Percentiles rank a stretch among this genome's conserved stretches.
Conservation (phyloP, 2,113 vertebrate genomes). For the Channa maculata region DNA sequence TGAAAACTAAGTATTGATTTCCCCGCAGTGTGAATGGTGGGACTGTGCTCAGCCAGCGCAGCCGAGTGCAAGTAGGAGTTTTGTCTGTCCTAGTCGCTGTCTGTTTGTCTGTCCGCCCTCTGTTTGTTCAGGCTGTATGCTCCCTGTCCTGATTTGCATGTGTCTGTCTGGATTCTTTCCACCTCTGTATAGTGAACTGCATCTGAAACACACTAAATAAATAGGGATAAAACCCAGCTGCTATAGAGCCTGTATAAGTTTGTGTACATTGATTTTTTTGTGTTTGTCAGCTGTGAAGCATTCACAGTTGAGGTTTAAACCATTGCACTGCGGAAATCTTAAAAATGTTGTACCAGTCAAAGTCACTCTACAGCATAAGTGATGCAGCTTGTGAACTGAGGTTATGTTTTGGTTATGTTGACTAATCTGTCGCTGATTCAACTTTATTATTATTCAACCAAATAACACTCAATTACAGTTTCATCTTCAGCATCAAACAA, state of each 20-base stretch:
- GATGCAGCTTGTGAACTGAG: not conserved
- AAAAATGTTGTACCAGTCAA: not conserved
- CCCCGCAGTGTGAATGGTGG: conserved; percentile 68
- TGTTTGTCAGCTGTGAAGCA: conserved; percentile 10
- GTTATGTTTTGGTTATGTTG: conserved; percentile 7
- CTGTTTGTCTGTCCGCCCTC: conserved; percentile 50
- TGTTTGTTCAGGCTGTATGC: conserved; percentile 38
- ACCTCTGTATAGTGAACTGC: not conserved
- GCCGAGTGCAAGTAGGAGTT: conserved; percentile 58
- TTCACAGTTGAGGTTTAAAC: conserved; percentile 5
- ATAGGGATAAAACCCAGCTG: conserved; percentile 10
- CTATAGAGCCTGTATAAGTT: not conserved
- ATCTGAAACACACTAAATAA: conserved; percentile 15
- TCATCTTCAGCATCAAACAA: not conserved
- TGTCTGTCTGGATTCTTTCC: conserved; percentile 24
- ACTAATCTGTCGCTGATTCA: conserved; percentile 20
- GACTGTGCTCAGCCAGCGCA: conserved; percentile 59
- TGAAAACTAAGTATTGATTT: conserved; percentile 78
- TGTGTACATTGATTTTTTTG: conserved; percentile 13
- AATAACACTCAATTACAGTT: conserved; percentile 34
- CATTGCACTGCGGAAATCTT: conserved; percentile 2
- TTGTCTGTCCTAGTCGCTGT: conserved; percentile 47
- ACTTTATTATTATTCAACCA: conserved; percentile 25
- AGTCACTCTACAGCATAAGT: not conserved
- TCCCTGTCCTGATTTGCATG: conserved; percentile 57